These are phyloP conservation scores for Oscheius sp. DNA, from an alignment of 1,140 invertebrate genomes.

Conservation along the genomic window DNA sequence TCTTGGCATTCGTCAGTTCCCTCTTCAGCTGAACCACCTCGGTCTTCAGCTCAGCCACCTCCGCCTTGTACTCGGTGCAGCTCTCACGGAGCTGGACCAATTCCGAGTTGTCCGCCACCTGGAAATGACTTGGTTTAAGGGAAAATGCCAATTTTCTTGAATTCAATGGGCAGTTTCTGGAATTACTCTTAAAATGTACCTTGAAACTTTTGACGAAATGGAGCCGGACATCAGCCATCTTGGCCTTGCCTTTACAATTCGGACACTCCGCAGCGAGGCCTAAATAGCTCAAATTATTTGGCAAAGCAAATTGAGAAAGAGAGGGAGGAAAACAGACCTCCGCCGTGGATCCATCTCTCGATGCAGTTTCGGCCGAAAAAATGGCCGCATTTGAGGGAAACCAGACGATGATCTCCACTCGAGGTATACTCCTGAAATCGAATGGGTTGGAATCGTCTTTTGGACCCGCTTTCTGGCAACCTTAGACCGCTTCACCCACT, in stretches of 20 bases:
- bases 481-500: too few species aligned
- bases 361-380: slow-evolving; percentile 82
- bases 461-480: too few species aligned
- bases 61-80: neutral
- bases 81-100: neutral
- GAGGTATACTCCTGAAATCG: slow-evolving; percentile 77
- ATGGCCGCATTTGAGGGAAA: slow-evolving; percentile 82
- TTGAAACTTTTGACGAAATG: slow-evolving; percentile 71
- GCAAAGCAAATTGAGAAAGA: too few species aligned
- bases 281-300: too few species aligned
- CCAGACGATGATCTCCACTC: slow-evolving; percentile 77
- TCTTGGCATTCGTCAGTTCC: too few species aligned
- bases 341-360: slow-evolving; percentile 71
- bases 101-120: slow-evolving; percentile 25
- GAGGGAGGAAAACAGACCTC: too few species aligned
- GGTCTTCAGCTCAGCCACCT: neutral
- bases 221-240: slow-evolving; percentile 72
- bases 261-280: slow-evolving; percentile 72
- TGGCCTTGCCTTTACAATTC: slow-evolving; percentile 78
- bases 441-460: neutral
- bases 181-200: slow-evolving; percentile 48
- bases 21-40: neutral
- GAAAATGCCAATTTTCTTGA: too few species aligned
- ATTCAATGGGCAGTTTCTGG: too few species aligned
- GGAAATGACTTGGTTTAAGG: neutral